Conservation (phyloP, 2,888 invertebrate species). For the Phorcus lineatus region DNA sequence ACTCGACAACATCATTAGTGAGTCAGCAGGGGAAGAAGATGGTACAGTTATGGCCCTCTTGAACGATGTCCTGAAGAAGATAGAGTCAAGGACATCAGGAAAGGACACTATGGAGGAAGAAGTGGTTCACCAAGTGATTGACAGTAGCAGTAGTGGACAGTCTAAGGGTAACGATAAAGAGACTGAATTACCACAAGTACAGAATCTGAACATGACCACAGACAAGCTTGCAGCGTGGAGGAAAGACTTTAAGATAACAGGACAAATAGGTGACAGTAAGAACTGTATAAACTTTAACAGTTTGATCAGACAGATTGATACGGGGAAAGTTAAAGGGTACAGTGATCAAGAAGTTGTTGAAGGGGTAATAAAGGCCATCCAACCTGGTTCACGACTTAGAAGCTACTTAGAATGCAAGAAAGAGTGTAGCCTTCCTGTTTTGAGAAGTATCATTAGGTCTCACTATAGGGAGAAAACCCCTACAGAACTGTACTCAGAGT, state of each 20-base stretch:
- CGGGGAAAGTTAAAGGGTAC: not conserved
- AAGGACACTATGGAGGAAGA: no score
- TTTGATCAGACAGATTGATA: not conserved
- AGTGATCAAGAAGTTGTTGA: not conserved
- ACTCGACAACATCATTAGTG: no score
- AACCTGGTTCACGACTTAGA: not conserved
- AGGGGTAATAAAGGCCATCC: not conserved
- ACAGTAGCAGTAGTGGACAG: no score
- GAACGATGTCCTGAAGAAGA: no score
- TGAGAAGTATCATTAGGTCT: not conserved
- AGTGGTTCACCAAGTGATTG: no score
- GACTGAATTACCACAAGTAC: no score
- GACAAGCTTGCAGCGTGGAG: no score
- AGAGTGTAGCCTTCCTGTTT: not conserved
- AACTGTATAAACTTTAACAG: not conserved
- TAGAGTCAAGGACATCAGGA: no score
- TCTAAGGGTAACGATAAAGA: no score
- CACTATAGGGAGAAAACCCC: constrained; percentile 30
- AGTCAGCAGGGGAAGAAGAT: no score
- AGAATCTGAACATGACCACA: no score
- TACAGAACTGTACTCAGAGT: constrained; percentile 26
- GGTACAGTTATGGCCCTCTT: no score
- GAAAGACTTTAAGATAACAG: not conserved
- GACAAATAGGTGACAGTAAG: not conserved
- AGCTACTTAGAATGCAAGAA: not conserved